Percentiles rank a stretch among this genome's conserved stretches.
Conservation (phyloP, 2,797 vertebrate species). For the Capromys pilorides region DNA sequence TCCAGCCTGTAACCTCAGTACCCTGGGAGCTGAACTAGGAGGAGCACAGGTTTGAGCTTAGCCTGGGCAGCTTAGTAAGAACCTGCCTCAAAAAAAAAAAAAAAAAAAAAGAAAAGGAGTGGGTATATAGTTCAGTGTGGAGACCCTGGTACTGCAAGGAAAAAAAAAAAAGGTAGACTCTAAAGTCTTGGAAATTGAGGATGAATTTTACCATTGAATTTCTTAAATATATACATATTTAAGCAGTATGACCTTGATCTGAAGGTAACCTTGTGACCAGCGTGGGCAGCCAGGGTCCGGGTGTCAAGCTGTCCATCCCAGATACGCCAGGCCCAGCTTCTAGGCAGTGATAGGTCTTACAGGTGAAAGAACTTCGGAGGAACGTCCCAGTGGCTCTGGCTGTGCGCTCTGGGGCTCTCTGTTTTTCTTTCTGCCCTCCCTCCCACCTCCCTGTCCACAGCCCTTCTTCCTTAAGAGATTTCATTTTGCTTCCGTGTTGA, state of each 20-base stretch:
- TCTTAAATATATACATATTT: background rate
- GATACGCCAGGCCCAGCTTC: background rate
- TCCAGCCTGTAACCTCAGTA: background rate
- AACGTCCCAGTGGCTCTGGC: background rate
- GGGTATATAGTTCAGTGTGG: background rate
- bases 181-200: slow-evolving; percentile 58
- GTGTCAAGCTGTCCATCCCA: background rate
- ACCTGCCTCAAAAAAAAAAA: background rate
- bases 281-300: background rate
- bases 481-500: background rate
- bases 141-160: background rate
- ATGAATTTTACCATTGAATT: slow-evolving; percentile 58
- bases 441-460: no score
- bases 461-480: background rate
- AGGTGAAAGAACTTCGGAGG: background rate
- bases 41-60: background rate
- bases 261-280: background rate
- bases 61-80: background rate
- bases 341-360: background rate
- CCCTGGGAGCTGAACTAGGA: background rate
- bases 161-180: slow-evolving; percentile 32
- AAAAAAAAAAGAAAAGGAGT: background rate
- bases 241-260: background rate
- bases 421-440: background rate
- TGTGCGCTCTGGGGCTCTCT: background rate